Conservation (phyloP, 2,113 vertebrate genomes). For the Typhlomys cinereus region DNA sequence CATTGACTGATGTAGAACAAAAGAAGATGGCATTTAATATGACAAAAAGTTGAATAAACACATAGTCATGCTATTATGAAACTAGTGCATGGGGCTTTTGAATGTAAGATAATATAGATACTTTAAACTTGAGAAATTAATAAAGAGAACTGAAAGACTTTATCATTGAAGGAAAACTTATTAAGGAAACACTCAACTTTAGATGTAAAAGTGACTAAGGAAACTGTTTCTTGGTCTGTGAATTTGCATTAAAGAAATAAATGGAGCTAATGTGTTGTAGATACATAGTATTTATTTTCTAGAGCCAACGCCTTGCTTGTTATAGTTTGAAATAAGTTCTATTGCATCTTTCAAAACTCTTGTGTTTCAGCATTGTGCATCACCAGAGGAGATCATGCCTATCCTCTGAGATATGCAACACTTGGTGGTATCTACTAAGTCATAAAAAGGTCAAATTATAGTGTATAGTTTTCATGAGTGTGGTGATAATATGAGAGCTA, state of each 20-base stretch:
- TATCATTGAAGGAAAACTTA: neutral
- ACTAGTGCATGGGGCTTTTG: neutral
- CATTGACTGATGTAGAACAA: neutral
- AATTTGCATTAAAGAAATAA: neutral
- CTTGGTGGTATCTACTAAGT: neutral
- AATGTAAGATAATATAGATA: neutral
- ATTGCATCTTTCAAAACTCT: neutral
- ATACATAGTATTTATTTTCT: neutral
- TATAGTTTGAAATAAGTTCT: neutral
- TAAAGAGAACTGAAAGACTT: neutral
- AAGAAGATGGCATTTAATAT: neutral
- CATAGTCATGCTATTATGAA: neutral
- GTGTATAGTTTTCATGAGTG: neutral
- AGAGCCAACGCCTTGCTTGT: neutral
- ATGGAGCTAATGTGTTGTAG: neutral
- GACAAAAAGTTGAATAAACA: conserved; percentile 14
- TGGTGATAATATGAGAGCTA: neutral
- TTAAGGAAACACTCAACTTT: neutral
- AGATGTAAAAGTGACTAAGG: conserved; percentile 3
- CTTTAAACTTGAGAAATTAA: neutral
- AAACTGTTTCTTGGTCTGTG: neutral
- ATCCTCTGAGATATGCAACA: neutral
- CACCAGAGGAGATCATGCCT: neutral
- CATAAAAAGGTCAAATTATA: neutral
- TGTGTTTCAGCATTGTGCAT: neutral